Conservation (phyloP, 1,140 invertebrate species). For the Drosophila repletoides region DNA sequence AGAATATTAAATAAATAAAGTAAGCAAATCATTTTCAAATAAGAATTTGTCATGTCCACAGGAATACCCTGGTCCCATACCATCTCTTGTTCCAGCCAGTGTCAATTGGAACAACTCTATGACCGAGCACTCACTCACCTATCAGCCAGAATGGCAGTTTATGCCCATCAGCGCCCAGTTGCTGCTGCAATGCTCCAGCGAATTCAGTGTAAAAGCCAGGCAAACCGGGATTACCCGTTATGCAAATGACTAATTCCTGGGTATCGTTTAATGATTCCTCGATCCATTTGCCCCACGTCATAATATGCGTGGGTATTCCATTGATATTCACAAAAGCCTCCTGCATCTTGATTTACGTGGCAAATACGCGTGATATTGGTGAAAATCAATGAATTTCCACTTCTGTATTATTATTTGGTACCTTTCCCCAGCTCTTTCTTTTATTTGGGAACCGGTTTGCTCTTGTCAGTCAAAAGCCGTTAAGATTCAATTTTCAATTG, state of each 20-base stretch:
- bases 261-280: slow-evolving; percentile 84
- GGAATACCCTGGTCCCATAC: no score
- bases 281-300: slow-evolving; percentile 87
- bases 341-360: slow-evolving; percentile 82
- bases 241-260: slow-evolving; percentile 84
- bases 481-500: slow-evolving; percentile 26
- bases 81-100: no score
- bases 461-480: slow-evolving; percentile 8
- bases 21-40: no score
- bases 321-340: slow-evolving; percentile 85
- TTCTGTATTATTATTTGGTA: slow-evolving; percentile 1
- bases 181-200: slow-evolving; percentile 85
- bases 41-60: no score
- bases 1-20: no score
- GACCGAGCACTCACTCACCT: slow-evolving; percentile 56
- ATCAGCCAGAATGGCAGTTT: slow-evolving; percentile 88
- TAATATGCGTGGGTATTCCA: slow-evolving; percentile 86
- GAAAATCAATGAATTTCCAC: slow-evolving; percentile 50
- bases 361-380: slow-evolving; percentile 11
- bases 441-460: slow-evolving; percentile 71
- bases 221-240: slow-evolving; percentile 88
- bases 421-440: slow-evolving; percentile 4
- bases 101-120: no score
- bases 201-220: slow-evolving; percentile 89
- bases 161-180: slow-evolving; percentile 77